Evolutionary conservation across 2,888 invertebrate genomes (phyloP).

Genomic region (Yponomeuta plumbellus): DNA sequence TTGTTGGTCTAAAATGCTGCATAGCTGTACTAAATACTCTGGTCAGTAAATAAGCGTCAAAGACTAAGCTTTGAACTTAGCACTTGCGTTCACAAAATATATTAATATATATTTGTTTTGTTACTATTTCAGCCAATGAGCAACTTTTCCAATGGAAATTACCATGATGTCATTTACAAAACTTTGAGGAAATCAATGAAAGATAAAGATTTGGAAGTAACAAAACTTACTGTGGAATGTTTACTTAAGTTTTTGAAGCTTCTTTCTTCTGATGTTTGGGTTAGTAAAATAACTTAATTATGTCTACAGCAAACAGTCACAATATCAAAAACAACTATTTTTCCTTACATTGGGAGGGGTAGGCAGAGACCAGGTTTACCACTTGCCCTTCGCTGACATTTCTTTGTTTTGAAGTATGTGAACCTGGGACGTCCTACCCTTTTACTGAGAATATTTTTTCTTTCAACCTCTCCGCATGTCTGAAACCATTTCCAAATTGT

Average conservation of each 20-base stretch:
- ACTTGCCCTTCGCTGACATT: no score
- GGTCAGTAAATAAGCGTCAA: slow-evolving; percentile 37
- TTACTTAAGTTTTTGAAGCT: slow-evolving; percentile 39
- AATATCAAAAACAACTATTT: neutral
- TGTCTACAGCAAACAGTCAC: neutral
- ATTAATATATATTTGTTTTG: neutral
- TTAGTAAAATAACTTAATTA: slow-evolving; percentile 25
- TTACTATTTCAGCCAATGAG: slow-evolving; percentile 20
- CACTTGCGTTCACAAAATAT: neutral
- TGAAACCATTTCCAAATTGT: no score
- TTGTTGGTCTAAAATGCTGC: slow-evolving; percentile 52
- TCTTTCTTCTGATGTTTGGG: slow-evolving; percentile 45
- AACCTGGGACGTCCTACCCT: neutral
- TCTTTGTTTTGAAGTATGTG: no score
- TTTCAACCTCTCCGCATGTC: no score
- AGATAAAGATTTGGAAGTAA: slow-evolving; percentile 48
- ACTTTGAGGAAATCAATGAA: slow-evolving; percentile 41
- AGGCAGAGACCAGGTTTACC: no score
- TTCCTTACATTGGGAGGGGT: no score
- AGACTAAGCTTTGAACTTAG: no score
- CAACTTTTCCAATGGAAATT: slow-evolving; percentile 53
- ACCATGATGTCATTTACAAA: slow-evolving; percentile 57
- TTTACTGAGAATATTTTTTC: neutral
- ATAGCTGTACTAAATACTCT: slow-evolving; percentile 42
- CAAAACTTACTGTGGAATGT: slow-evolving; percentile 41